Evolutionary conservation across 2,888 invertebrate genomes (phyloP).

Genomic region (Epiblema foenella): DNA sequence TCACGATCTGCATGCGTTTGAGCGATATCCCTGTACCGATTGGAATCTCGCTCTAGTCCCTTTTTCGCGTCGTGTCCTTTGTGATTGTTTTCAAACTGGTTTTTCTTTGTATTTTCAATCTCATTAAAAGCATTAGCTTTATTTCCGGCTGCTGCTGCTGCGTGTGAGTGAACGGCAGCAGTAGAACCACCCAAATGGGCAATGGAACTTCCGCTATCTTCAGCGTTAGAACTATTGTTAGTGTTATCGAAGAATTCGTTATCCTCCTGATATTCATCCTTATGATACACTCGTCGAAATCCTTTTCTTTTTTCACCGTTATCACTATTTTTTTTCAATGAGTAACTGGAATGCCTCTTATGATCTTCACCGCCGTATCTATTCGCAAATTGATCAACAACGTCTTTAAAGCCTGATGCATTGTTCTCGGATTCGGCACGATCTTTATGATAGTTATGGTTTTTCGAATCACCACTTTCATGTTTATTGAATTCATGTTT

Average conservation of each 20-base stretch:
- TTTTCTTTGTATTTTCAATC: conserved; percentile 52
- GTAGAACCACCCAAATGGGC: conserved; percentile 62
- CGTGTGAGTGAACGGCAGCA: conserved; percentile 61
- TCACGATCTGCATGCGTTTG: conserved; percentile 61
- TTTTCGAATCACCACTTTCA: conserved; percentile 53
- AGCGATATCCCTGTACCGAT: conserved; percentile 63
- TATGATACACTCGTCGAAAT: conserved; percentile 72
- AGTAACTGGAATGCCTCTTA: conserved; percentile 60
- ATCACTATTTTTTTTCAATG: conserved; percentile 60
- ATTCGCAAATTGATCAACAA: conserved; percentile 68
- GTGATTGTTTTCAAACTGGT: conserved; percentile 55
- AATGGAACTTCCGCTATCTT: conserved; percentile 62
- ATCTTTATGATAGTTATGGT: conserved; percentile 52
- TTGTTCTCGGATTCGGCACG: conserved; percentile 56
- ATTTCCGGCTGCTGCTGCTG: conserved; percentile 56
- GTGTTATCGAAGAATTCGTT: conserved; percentile 74
- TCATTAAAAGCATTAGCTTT: conserved; percentile 53
- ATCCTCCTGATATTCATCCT: conserved; percentile 76
- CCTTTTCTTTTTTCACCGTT: conserved; percentile 72
- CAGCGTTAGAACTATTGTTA: conserved; percentile 58
- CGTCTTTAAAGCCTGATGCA: conserved; percentile 64
- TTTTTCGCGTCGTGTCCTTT: conserved; percentile 53
- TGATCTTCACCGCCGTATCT: conserved; percentile 68
- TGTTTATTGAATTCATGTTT: conserved; percentile 55
- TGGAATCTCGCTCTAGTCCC: conserved; percentile 55